A percentile compares a stretch with the other conserved stretches of the same genome.
Conservation (phyloP, 2,797 vertebrate species). For the Odontamblyopus rebecca region DNA sequence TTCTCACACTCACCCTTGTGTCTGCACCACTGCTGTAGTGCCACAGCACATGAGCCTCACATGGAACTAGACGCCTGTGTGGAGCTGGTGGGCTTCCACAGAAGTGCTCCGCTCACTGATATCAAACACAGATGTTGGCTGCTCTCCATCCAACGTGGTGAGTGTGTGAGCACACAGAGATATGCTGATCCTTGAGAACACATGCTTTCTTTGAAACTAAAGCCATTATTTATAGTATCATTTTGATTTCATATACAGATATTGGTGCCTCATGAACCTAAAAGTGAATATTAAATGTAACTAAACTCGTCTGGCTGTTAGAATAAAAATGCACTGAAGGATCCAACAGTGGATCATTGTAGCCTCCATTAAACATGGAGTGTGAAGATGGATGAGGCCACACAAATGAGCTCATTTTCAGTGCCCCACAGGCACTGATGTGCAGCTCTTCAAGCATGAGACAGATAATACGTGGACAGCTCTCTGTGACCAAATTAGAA, state of each 20-base stretch:
- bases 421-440: neutral
- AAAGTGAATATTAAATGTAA: conserved; percentile 7
- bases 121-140: conserved; percentile 81
- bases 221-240: conserved; percentile 8
- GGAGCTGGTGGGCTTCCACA: conserved; percentile 75
- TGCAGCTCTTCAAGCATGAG: neutral
- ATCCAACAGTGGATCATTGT: conserved; percentile 4
- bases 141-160: conserved; percentile 57
- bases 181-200: conserved; percentile 45
- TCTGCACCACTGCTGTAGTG: conserved; percentile 56
- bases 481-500: neutral
- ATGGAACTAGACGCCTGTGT: conserved; percentile 64
- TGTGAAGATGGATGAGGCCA: conserved; percentile 8
- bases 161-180: conserved; percentile 39
- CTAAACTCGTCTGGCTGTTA: conserved; percentile 1
- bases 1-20: conserved; percentile 48
- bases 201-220: conserved; percentile 34
- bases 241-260: conserved; percentile 12
- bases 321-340: conserved; percentile 3
- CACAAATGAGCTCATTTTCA: conserved; percentile 3
- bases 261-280: conserved; percentile 7
- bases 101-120: conserved; percentile 76
- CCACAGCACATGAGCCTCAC: conserved; percentile 61
- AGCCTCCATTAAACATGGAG: neutral
- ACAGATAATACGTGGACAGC: neutral